Percentiles rank a stretch among this genome's conserved stretches.
These are phyloP conservation scores for Synergus gifuensis DNA, from an alignment of 2,888 invertebrate genomes.

Conservation along the genomic window DNA sequence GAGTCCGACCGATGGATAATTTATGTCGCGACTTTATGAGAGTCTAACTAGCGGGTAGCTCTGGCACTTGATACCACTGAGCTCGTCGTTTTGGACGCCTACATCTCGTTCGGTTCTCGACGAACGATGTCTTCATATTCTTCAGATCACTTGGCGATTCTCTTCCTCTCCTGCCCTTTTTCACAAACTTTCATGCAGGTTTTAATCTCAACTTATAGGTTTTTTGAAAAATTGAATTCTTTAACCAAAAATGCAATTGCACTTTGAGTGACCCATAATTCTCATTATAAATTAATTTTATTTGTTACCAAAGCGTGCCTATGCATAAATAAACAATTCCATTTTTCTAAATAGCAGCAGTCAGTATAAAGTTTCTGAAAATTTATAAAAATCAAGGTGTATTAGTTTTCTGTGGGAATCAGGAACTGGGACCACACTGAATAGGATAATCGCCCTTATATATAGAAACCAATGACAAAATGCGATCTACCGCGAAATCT, in stretches of 20 bases:
- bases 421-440: neutral
- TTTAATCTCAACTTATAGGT: too few relatives aligned
- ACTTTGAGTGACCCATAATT: too few relatives aligned
- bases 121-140: constrained; percentile 56
- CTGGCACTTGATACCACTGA: constrained; percentile 59
- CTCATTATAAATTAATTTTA: too few relatives aligned
- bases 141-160: neutral
- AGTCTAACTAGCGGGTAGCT: constrained; percentile 76
- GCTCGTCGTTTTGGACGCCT: constrained; percentile 64
- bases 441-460: constrained; percentile 27
- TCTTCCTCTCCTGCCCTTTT: neutral
- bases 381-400: neutral
- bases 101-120: constrained; percentile 55
- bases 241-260: too few relatives aligned
- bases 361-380: too few relatives aligned
- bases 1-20: constrained; percentile 67
- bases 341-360: too few relatives aligned
- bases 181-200: neutral
- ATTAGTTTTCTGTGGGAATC: neutral
- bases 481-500: constrained; percentile 66
- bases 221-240: too few relatives aligned
- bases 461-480: constrained; percentile 39
- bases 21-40: constrained; percentile 76
- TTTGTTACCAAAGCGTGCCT: too few relatives aligned
- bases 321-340: too few relatives aligned